phyloP scores from a whole-genome alignment of 2,113 vertebrate species.

The Sebastes schlegelii region DNA sequence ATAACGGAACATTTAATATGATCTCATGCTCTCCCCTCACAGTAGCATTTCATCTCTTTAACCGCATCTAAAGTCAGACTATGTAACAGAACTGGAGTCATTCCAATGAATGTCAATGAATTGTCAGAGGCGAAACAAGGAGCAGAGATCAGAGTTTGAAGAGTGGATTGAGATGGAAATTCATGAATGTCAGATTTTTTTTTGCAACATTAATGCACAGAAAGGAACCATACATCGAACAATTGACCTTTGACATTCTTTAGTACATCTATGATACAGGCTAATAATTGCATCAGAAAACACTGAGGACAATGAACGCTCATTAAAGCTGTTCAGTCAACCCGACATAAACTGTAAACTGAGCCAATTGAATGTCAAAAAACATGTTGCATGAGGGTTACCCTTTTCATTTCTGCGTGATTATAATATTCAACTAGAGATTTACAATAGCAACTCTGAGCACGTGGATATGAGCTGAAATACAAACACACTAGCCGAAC shows the following conservation, averaged over 20 bases:
- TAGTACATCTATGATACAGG: neutral
- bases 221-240: neutral
- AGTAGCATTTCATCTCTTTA: neutral
- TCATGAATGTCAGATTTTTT: slow-evolving; percentile 26
- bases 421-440: slow-evolving; percentile 1
- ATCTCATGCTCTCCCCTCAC: neutral
- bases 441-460: slow-evolving; percentile 4
- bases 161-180: slow-evolving; percentile 19
- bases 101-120: slow-evolving; percentile 10
- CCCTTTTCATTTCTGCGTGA: neutral
- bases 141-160: slow-evolving; percentile 18
- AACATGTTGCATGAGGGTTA: neutral
- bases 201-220: neutral
- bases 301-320: neutral
- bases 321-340: slow-evolving; percentile 5
- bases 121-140: neutral
- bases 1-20: neutral
- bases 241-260: slow-evolving; percentile 14
- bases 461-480: neutral
- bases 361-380: slow-evolving; percentile 25
- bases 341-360: neutral
- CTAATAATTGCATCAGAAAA: neutral
- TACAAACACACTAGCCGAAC: neutral
- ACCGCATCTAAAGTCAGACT: neutral
- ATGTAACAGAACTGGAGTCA: neutral